These are phyloP conservation scores for Dolichopus griseipennis DNA, from an alignment of 2,888 invertebrate genomes.

Conservation along the genomic window DNA sequence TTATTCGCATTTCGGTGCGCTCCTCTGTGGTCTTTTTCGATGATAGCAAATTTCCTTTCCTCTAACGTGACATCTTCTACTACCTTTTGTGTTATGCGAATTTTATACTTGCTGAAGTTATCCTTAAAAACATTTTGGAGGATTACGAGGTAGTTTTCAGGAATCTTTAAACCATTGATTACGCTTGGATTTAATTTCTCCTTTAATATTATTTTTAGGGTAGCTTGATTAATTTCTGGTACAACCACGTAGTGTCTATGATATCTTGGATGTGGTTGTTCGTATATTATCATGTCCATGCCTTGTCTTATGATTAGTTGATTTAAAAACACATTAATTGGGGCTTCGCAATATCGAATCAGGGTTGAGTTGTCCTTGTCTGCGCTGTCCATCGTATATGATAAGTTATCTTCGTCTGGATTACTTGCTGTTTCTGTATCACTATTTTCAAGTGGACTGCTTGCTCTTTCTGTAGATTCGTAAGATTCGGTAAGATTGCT, in stretches of 20 bases:
- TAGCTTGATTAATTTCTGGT: slow-evolving; percentile 7
- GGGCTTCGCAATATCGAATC: no score
- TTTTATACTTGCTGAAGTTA: slow-evolving; percentile 11
- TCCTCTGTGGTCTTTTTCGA: no score
- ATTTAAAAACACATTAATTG: no score
- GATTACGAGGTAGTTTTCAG: slow-evolving; percentile 12
- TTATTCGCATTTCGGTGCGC: not conserved
- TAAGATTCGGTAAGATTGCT: no score
- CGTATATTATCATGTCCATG: slow-evolving; percentile 8
- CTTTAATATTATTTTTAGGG: not conserved
- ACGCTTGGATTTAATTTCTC: slow-evolving; percentile 9
- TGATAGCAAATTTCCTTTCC: slow-evolving; percentile 13
- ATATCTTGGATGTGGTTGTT: slow-evolving; percentile 18
- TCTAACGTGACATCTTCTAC: slow-evolving; percentile 9
- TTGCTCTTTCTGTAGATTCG: no score
- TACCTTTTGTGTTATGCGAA: slow-evolving; percentile 12
- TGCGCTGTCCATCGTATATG: no score
- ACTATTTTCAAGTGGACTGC: no score
- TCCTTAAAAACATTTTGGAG: slow-evolving; percentile 15
- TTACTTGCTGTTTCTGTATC: no score
- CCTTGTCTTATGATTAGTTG: slow-evolving; percentile 20
- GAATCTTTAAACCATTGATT: slow-evolving; percentile 16
- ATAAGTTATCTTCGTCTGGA: no score
- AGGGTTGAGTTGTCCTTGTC: no score
- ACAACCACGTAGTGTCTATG: slow-evolving; percentile 11